Evolutionary conservation across 2,888 invertebrate species (phyloP), one percentile per base, ranked within the genome.

Genomic region (Patella ulyssiponensis): DNA sequence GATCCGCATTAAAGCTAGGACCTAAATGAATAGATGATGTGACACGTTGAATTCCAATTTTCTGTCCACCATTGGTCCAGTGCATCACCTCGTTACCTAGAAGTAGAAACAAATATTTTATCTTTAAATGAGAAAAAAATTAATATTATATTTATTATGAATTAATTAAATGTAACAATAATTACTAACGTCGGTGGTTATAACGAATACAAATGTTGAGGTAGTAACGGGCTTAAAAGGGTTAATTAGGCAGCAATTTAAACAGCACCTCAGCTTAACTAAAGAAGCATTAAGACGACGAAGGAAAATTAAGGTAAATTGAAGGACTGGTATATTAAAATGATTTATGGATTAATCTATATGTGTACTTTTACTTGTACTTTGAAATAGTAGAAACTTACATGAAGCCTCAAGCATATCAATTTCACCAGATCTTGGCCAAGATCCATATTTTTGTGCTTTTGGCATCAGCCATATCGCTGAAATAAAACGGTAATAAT

Each of bases 351-450:
- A 7, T 44, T 9, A 44, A 44, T 44, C 0, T 44, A 44, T 44
- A 44, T 9, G 7, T 44, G 7, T 44, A 44, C 44, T 44, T 7
- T 44, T 44, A 44, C 7, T 44, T 3, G 0, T 5, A 15, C 58
- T 20, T 58, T 58, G 11, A 23, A 12, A 23, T 20, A 64, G 12
- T 12, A 20, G 64, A 64, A 64, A 64, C 64, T 64, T 23, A 64
- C 64, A 23, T 23, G 64, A 20, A 11, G 64, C 64, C 64, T 64
- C 64, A 23, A 64, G 5, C 64, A 64, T 64, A 23, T 64, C 64
- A 20, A 64, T 64, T 14, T 64, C 64, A 64, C 64, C 64, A 64
- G 64, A 64, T 23, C 15, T 64, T n/a, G 64, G 64, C 64, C 64
- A 64, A 11, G 3, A 20, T 23, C 64, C 64, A 64, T 64, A 64